Conservation (phyloP, 2,113 vertebrate genomes). For the Prolemur simus region DNA sequence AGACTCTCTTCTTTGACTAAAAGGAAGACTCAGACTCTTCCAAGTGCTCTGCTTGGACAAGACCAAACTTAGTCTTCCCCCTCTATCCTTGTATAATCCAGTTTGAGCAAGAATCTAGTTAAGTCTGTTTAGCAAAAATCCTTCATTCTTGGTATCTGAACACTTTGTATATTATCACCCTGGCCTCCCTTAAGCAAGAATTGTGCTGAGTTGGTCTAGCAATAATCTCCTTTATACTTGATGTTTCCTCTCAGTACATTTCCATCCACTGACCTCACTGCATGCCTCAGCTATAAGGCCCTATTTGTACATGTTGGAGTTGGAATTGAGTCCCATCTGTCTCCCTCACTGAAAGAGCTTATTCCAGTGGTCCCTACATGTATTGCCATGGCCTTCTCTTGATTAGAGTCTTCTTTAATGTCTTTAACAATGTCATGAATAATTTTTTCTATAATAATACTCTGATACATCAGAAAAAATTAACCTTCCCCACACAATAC, state of each 20-base stretch:
- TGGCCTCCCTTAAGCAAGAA: background rate
- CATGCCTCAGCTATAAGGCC: background rate
- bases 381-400: background rate
- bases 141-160: background rate
- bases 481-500: background rate
- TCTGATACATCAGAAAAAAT: background rate
- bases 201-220: background rate
- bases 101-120: background rate
- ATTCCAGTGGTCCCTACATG: background rate
- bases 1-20: background rate
- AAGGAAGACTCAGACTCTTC: background rate
- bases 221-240: background rate
- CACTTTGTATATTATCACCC: background rate
- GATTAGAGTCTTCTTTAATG: background rate
- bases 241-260: background rate
- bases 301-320: background rate
- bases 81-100: too few species aligned
- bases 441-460: background rate
- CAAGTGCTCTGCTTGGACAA: background rate
- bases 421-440: background rate
- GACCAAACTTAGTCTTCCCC: background rate
- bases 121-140: background rate
- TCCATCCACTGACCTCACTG: background rate
- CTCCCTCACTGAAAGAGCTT: background rate
- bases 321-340: background rate